Evolutionary conservation across 2,888 invertebrate species (phyloP).

Genomic region (Troides oblongomaculatus): DNA sequence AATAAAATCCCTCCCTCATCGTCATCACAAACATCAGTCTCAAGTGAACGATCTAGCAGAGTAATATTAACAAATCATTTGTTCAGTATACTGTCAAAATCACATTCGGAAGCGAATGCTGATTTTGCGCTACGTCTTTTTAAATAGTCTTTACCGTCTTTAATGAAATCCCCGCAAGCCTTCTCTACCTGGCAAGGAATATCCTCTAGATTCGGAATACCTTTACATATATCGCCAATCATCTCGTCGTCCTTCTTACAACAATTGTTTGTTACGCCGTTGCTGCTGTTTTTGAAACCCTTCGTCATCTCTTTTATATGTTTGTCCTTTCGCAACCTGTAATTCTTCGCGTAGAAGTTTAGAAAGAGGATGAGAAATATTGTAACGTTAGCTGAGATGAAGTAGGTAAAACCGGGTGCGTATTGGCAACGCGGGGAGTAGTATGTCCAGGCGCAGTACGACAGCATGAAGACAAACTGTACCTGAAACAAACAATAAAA

Average conservation of each 20-base stretch:
- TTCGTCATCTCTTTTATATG: slow-evolving; percentile 49
- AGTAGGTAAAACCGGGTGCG: slow-evolving; percentile 79
- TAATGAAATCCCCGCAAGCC: slow-evolving; percentile 60
- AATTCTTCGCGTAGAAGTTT: slow-evolving; percentile 83
- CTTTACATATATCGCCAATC: slow-evolving; percentile 46
- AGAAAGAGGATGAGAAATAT: slow-evolving; percentile 84
- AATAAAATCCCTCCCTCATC: slow-evolving; percentile 35
- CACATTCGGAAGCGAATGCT: slow-evolving; percentile 53
- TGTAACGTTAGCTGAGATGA: slow-evolving; percentile 77
- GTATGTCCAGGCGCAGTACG: slow-evolving; percentile 80
- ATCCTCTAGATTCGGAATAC: slow-evolving; percentile 49
- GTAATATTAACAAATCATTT: slow-evolving; percentile 57
- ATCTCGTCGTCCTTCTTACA: slow-evolving; percentile 45
- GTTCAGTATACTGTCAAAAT: slow-evolving; percentile 64
- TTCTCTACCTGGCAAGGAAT: slow-evolving; percentile 56
- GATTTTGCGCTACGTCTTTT: slow-evolving; percentile 63
- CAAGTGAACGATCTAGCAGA: slow-evolving; percentile 45
- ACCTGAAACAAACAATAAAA: slow-evolving; percentile 60
- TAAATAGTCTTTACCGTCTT: slow-evolving; percentile 59
- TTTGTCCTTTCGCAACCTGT: slow-evolving; percentile 56
- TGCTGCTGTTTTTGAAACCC: slow-evolving; percentile 44
- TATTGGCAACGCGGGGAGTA: slow-evolving; percentile 81
- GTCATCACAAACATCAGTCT: slow-evolving; percentile 75
- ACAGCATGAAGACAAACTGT: slow-evolving; percentile 84
- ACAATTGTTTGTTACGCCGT: slow-evolving; percentile 39